Evolutionary conservation across 64 coral and sea anemone genomes (phyloP), one percentile per base, ranked within the genome.

Genomic region (Montipora sp.): DNA sequence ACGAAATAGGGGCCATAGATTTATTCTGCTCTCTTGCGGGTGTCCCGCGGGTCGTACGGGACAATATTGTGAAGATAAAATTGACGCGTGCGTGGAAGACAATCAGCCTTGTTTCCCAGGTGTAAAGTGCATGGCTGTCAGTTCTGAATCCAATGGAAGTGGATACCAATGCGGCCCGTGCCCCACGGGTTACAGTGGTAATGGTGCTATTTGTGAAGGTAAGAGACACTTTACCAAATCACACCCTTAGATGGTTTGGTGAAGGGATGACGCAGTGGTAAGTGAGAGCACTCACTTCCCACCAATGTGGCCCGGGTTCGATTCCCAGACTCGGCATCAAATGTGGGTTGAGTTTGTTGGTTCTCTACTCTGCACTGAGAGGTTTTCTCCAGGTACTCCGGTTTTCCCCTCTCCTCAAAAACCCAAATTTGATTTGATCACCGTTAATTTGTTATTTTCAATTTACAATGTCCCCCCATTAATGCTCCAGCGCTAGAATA

Each of bases 41-140:
- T 94, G 92, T 89, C 75, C 78, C 15, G 63, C 46, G 80, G 87
- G 92, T 47, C 80, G 67, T 22, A 94, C 87, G 14, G 92, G 92
- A 57, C 73, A 68, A 45, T 76, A 83, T 21, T 91, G 90, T 76
- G 68, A 83, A 59, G 75, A 80, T 21, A 43, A 91, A 10, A 49
- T 91, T 5, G 65, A 91, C 18, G 79, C 90, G 2, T 91, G 90
- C 73, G 80, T 83, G 23, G 80, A 83, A n/a, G 77, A 75, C 72
- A 21, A 82, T 16, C 47, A 65, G 5, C 90, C 79, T 75, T 91
- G 90, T 57, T 91, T 76, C 19, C 89, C 90, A 15, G 90, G 90
- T 59, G 80, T 84, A 5, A 47, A 77, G 3, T 91, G 90, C 45
- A 59, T 23, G 9, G 79, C 83, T 63, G 65, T 74, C 57, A 66